phyloP scores from a whole-genome alignment of 30 jellyfish, hydroid and myxozoan species.

The Euphysa ruthae region DNA sequence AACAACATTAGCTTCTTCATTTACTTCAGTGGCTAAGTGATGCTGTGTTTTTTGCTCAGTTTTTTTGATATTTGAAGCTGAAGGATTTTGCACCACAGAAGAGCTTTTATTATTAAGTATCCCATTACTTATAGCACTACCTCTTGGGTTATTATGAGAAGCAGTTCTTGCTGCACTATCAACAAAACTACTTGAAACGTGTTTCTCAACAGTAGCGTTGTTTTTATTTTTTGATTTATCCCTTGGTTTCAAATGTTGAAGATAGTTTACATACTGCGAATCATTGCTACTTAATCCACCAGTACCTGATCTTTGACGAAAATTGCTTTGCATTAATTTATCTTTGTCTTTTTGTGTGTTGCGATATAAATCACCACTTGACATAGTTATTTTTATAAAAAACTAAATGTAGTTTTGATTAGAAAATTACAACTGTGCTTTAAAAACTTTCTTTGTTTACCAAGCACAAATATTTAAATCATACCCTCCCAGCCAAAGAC shows the following conservation, averaged over 20 bases:
- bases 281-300: conserved; percentile 26
- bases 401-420: too few species aligned
- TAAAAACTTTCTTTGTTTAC: too few species aligned
- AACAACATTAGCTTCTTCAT: not conserved
- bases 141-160: not conserved
- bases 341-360: conserved; percentile 19
- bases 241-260: conserved; percentile 16
- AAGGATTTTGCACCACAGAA: not conserved
- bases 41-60: too few species aligned
- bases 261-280: conserved; percentile 18
- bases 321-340: conserved; percentile 10
- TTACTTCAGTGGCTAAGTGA: not conserved
- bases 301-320: not conserved
- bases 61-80: too few species aligned
- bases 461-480: too few species aligned
- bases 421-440: too few species aligned
- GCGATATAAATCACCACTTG: conserved; percentile 18
- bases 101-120: not conserved
- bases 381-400: too few species aligned
- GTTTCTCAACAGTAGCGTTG: not conserved
- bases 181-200: not conserved
- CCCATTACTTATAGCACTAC: too few species aligned
- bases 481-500: too few species aligned
- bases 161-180: not conserved
- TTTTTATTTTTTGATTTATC: not conserved